Conservation (phyloP, 1,140 invertebrate genomes). For the Cyrtorhinus lividipennis region DNA sequence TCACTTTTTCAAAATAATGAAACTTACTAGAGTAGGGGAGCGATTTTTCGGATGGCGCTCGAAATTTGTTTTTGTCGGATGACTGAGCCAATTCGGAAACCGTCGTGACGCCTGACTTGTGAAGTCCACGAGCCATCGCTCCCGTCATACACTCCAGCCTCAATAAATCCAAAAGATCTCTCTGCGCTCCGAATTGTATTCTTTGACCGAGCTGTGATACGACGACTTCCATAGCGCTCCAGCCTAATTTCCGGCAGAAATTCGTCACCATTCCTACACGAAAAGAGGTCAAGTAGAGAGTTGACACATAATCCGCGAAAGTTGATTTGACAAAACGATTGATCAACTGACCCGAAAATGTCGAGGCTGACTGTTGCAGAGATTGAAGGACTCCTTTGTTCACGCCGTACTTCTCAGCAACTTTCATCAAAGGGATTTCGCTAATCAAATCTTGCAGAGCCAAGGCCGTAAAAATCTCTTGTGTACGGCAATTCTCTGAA, state of each 20-base stretch:
- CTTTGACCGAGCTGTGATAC: constrained; percentile 86
- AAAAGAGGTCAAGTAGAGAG: too few relatives aligned
- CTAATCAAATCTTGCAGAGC: constrained; percentile 86
- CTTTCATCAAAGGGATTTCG: constrained; percentile 65
- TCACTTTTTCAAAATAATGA: too few relatives aligned
- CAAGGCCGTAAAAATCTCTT: constrained; percentile 77
- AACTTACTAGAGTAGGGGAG: constrained; percentile 75
- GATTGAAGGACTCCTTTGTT: constrained; percentile 78
- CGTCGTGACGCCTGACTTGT: constrained; percentile 65
- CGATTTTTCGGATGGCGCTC: constrained; percentile 56
- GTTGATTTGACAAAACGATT: too few relatives aligned
- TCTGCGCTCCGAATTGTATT: constrained; percentile 83
- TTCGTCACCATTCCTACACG: constrained; percentile 77
- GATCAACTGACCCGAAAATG: constrained; percentile 70
- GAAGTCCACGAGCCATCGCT: constrained; percentile 67
- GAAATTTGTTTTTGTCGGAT: constrained; percentile 51
- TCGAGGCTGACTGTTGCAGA: constrained; percentile 86
- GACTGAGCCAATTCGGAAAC: constrained; percentile 63
- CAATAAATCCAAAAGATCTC: constrained; percentile 84
- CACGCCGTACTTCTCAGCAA: constrained; percentile 71
- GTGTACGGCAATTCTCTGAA: constrained; percentile 28
- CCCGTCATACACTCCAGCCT: constrained; percentile 71
- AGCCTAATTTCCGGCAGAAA: constrained; percentile 85
- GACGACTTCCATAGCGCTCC: constrained; percentile 77
- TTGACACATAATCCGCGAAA: too few relatives aligned